Base-by-base conservation (phyloP, 2,888 invertebrate genomes). In the Aspidiotus rigidus region DNA sequence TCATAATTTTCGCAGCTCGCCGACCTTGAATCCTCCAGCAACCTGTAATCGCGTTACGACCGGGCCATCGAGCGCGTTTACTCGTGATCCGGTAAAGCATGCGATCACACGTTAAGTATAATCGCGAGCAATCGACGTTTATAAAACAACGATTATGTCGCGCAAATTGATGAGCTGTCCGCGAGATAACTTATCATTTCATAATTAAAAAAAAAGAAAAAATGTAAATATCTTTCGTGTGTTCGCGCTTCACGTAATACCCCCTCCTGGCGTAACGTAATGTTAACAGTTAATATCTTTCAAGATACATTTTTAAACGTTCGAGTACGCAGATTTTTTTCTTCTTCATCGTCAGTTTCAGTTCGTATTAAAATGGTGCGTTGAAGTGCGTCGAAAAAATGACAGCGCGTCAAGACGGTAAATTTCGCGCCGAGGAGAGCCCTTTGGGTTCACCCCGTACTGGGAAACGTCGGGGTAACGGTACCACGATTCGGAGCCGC, bases 21-120 rank as follows among this genome's bases (percentile, higher is more conserved):
- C 49, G 49, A 49, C 49, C 49, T 49, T 49, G 11, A n/a, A n/a
- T 49, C 49, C 49, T 49, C 49, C 49, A 49, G 49, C 49, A n/a
- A 49, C 49, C 49, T 49, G 49, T 13, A 49, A 11, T 49, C 10
- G 10, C 49, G n/a, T 11, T 49, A 49, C 11, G 49, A 28, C 28
- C 28, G 28, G 28, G 28, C 28, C 28, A 28, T 28, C 28, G 28
- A 28, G 28, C 28, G 28, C 28, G 28, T 28, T 28, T 28, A 28
- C 28, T 28, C 28, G 28, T 28, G 28, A 28, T 28, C 28, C 28
- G 28, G 28, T 28, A 28, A 28, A 28, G 28, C 28, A 28, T 28
- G 28, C 28, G 28, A 28, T 28, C 28, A 28, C 28, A 28, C 28
- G 28, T 28, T 28, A 28, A 28, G 28, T 28, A 28, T 28, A 28